Conservation (phyloP, 2,113 vertebrate species). For the Grammomys dolichurus region DNA sequence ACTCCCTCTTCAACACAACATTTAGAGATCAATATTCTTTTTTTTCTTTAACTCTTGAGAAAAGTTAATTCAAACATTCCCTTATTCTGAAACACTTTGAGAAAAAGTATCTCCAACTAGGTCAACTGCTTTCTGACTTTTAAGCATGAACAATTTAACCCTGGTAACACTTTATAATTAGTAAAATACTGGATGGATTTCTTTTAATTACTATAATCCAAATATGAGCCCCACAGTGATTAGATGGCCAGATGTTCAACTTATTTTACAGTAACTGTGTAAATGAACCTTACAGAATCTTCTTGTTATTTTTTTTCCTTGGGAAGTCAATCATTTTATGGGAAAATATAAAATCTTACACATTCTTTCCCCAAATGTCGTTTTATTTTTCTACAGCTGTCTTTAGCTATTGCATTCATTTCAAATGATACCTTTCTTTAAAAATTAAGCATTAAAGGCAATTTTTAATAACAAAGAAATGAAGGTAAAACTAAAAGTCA, state of each 20-base stretch:
- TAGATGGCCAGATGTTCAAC: conserved; percentile 62
- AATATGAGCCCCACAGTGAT: conserved; percentile 34
- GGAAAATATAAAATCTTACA: conserved; percentile 41
- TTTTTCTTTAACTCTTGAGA: conserved; percentile 1
- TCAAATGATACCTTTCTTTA: conserved; percentile 57
- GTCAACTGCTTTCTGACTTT: conserved; percentile 74
- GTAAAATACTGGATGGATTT: conserved; percentile 75
- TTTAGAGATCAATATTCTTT: conserved; percentile 49
- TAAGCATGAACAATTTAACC: conserved; percentile 69
- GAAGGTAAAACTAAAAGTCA: conserved; percentile 77
- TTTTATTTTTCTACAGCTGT: conserved; percentile 42
- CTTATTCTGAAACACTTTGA: conserved; percentile 65
- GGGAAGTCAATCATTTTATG: conserved; percentile 41
- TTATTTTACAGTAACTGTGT: conserved; percentile 69
- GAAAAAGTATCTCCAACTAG: conserved; percentile 64
- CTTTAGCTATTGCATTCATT: conserved; percentile 36
- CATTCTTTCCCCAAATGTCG: conserved; percentile 18
- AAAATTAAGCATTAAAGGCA: background rate
- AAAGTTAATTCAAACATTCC: conserved; percentile 68
- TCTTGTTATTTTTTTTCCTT: conserved; percentile 63
- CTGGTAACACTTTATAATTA: conserved; percentile 73
- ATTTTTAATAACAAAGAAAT: conserved; percentile 53
- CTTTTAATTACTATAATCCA: conserved; percentile 69
- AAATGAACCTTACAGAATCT: conserved; percentile 57
- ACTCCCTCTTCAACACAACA: background rate